Evolutionary conservation across 2,797 vertebrate genomes (phyloP), one percentile per base, ranked within the genome.

Genomic region (Mustela erminea): DNA sequence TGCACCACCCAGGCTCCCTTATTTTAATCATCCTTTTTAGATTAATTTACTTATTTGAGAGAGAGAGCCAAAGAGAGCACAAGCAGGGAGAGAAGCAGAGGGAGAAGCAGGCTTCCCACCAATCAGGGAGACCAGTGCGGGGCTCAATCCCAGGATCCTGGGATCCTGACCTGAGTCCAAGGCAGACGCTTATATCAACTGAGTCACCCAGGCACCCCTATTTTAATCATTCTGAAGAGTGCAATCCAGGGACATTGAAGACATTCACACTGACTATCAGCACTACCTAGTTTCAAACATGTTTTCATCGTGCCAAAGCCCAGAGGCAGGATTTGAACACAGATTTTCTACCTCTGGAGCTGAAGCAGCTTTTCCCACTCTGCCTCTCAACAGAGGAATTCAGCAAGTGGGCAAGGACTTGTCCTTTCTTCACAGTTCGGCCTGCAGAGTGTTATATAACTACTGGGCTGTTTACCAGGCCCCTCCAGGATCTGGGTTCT

Each of bases 391-490:
- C 13, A 7, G 54, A 62, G 62, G 58, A 77, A 68, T 58, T 66
- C 2, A 38, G 25, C 60, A 32, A 15, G 38, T 10, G 18, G 38
- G 20, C 18, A 21, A 77, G 58, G 27, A 43, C 4, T 2, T 32
- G 23, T 56, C 29, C 38, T 20, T 29, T 41, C 64, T 54, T n/a
- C 41, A n/a, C 78, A 83, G 56, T 29, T 20, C 21, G 21, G 56
- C 68, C 93, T 11, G 2, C 29, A 66, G 56, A 68, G 17, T n/a
- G 18, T 20, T 29, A 8, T 0, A 43, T 8, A 17, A 6, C 86
- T 43, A 5, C 14, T 43, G 21, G 27, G 27, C 21, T 15, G 29
- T 56, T 14, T 3, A 5, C 23, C 3, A 15, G 0, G 1, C 38
- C 32, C 60, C 14, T 25, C n/a, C 13, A 32, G 38, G 49, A 4